A percentile compares a stretch with the other conserved stretches of the same genome.
These are phyloP conservation scores for Plutomurus gul DNA, from an alignment of 1,140 invertebrate species.

Conservation along the genomic window DNA sequence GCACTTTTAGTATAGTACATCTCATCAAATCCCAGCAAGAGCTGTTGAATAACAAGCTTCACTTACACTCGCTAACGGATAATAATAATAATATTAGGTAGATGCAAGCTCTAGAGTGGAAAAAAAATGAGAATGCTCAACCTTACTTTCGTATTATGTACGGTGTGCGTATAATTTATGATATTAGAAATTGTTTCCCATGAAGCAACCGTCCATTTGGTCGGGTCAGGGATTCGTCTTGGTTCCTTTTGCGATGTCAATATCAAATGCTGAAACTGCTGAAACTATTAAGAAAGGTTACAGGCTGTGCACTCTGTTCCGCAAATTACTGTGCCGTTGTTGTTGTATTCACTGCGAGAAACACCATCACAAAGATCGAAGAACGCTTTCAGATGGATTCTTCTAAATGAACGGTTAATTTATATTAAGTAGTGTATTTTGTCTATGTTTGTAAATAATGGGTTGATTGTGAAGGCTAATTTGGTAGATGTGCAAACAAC, in stretches of 20 bases:
- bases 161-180: neutral
- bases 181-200: neutral
- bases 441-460: too few species aligned
- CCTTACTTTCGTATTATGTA: neutral
- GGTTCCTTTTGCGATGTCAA: neutral
- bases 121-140: too few species aligned
- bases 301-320: too few species aligned
- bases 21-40: neutral
- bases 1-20: neutral
- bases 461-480: too few species aligned
- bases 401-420: too few species aligned
- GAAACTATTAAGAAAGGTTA: neutral
- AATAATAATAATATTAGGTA: neutral
- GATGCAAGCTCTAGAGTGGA: too few species aligned
- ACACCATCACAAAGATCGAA: too few species aligned
- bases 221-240: neutral
- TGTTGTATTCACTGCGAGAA: too few species aligned
- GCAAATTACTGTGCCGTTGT: neutral
- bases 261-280: neutral
- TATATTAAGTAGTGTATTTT: too few species aligned
- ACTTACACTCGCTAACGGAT: neutral
- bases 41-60: neutral
- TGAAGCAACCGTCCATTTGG: neutral
- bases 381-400: too few species aligned
- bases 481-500: too few species aligned